Percentiles rank a stretch among this genome's conserved stretches.
Evolutionary conservation across 2,797 vertebrate species (phyloP).

Genomic region (Sternotherus odoratus): DNA sequence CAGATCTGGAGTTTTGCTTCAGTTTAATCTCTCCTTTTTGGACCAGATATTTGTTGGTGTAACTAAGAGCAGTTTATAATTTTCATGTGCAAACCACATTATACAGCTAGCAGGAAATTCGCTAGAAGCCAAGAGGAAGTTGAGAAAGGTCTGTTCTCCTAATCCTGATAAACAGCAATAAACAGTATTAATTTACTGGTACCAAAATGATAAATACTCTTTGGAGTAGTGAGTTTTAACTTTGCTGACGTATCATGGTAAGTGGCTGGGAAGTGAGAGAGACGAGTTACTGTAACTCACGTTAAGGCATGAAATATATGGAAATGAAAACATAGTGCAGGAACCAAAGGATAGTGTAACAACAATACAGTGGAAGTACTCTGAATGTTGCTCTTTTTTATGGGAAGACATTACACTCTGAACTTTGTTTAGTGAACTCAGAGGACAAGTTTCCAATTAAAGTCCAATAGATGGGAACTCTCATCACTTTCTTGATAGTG

Average conservation of each 20-base stretch:
- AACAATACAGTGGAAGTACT: neutral
- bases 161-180: neutral
- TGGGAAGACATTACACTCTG: rapidly evolving
- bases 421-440: neutral
- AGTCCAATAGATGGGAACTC: neutral
- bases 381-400: neutral
- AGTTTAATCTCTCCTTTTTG: neutral
- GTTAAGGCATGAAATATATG: neutral
- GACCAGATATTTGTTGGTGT: neutral
- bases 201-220: neutral
- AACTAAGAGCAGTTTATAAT: neutral
- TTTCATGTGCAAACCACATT: neutral
- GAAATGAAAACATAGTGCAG: neutral
- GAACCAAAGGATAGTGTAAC: neutral
- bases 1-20: neutral
- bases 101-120: neutral
- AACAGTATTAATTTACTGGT: neutral
- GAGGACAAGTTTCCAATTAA: neutral
- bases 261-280: neutral
- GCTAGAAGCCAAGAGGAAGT: neutral
- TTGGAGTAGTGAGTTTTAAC: neutral
- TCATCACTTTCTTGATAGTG: neutral
- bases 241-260: neutral
- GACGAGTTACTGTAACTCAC: neutral
- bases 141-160: neutral